Percentiles rank a stretch among this genome's conserved stretches.
Evolutionary conservation across 2,888 invertebrate genomes (phyloP).

Genomic region (Lasioglossum morio): DNA sequence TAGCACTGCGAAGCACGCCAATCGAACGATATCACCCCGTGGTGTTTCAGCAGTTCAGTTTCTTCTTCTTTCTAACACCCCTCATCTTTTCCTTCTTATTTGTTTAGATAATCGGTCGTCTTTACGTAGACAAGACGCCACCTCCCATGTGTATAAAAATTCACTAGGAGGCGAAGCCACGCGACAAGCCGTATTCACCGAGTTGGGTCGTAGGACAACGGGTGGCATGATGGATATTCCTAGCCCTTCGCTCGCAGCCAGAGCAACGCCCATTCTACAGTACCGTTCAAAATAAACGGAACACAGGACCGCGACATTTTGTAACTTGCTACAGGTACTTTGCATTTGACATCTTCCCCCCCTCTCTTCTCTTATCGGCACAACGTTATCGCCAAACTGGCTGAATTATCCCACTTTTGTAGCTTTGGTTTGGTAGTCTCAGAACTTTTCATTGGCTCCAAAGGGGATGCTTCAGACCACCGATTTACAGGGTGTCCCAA

Average conservation of each 20-base stretch:
- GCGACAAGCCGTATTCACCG: constrained; percentile 3
- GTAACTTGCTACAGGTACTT: background rate
- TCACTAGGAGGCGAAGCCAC: constrained; percentile 36
- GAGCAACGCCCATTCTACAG: constrained; percentile 15
- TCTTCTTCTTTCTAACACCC: constrained; percentile 68
- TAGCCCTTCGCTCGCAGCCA: background rate
- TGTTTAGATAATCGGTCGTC: constrained; percentile 48
- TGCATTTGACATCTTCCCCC: background rate
- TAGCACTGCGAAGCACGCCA: constrained; percentile 15
- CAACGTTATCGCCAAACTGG: background rate
- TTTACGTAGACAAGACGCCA: constrained; percentile 33
- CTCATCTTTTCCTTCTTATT: constrained; percentile 62
- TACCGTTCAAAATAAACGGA: background rate
- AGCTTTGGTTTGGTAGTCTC: background rate
- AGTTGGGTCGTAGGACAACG: constrained; percentile 4
- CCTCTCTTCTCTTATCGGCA: background rate
- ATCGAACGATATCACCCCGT: background rate
- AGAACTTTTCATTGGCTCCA: background rate
- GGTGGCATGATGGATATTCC: background rate
- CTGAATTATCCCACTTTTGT: background rate
- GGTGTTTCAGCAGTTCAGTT: constrained; percentile 40
- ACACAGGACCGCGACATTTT: background rate
- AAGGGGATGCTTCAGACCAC: background rate
- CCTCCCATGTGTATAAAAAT: constrained; percentile 55
- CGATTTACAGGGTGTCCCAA: background rate